Evolutionary conservation across 2,888 invertebrate genomes (phyloP), one percentile per base, ranked within the genome.

Genomic region (Hylaea fasciaria): DNA sequence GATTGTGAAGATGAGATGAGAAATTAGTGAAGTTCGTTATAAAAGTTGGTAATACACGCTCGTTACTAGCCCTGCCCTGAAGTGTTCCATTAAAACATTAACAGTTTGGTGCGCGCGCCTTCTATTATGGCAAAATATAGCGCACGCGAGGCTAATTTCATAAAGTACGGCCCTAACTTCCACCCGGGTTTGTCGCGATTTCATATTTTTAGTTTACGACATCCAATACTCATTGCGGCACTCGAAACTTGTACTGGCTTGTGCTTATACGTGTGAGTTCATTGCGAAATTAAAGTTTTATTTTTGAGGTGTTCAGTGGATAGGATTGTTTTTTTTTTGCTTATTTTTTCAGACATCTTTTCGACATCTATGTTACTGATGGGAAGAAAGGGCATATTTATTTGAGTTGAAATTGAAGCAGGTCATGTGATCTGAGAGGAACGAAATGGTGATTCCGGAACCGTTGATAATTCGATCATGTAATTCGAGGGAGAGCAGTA

Each of bases 81-180:
- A 48, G 57, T 63, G 32, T 48, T 37, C 13, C 56, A 53, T 63
- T 59, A 56, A 61, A 58, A 53, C 63, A 62, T 58, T 61, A 66
- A 62, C 63, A 59, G 57, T 60, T 59, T 54, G 50, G 48, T 52
- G 60, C 57, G 47, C 48, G 44, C 61, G 59, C 60, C 57, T 53
- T 62, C 52, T 59, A 64, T 64, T 64, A 55, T 55, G 51, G 28
- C 55, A 55, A 66, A 64, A 66, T 62, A 62, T 62, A 37, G 54
- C 45, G 47, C 62, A 48, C 54, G n/a, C 28, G 58, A 56, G 61
- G 47, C 57, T 62, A 56, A 61, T 58, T 53, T 35, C 13, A 10
- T 55, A 58, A 52, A 58, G 55, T 58, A 45, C 47, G 53, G 40
- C 13, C 29, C 28, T 53, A 55, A 60, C 58, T 64, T 47, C 44